Conservation (phyloP, 2,113 vertebrate genomes). For the Elephantulus edwardii region DNA sequence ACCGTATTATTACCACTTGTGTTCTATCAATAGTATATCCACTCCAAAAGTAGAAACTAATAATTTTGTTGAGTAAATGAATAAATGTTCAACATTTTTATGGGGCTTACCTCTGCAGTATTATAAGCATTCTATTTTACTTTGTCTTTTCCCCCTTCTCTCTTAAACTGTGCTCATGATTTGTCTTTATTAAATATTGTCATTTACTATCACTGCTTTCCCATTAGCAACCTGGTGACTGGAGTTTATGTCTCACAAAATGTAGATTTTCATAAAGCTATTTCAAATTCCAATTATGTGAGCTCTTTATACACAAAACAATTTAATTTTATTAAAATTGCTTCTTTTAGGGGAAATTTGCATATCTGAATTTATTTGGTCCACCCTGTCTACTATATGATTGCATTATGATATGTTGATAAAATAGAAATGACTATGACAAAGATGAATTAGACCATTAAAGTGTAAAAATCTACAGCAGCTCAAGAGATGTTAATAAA, state of each 20-base stretch:
- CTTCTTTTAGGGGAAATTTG: conserved; percentile 30
- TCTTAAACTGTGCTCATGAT: background rate
- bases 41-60: conserved; percentile 14
- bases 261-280: background rate
- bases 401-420: conserved; percentile 19
- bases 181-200: conserved; percentile 15
- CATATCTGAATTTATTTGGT: conserved; percentile 32
- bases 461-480: conserved; percentile 37
- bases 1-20: background rate
- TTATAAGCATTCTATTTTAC: background rate
- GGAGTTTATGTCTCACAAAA: conserved; percentile 37
- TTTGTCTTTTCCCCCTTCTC: background rate
- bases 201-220: background rate
- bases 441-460: conserved; percentile 54
- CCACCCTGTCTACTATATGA: background rate
- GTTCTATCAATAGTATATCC: background rate
- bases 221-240: background rate
- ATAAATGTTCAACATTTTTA: background rate
- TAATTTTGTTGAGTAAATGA: conserved; percentile 11
- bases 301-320: conserved; percentile 6
- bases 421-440: background rate
- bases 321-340: conserved; percentile 42
- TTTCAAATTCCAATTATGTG: conserved; percentile 29
- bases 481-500: conserved; percentile 49
- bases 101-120: background rate